A percentile compares a stretch with the other conserved stretches of the same genome.
These are phyloP conservation scores for Drosophila pachea DNA, from an alignment of 1,140 invertebrate species.

Conservation along the genomic window DNA sequence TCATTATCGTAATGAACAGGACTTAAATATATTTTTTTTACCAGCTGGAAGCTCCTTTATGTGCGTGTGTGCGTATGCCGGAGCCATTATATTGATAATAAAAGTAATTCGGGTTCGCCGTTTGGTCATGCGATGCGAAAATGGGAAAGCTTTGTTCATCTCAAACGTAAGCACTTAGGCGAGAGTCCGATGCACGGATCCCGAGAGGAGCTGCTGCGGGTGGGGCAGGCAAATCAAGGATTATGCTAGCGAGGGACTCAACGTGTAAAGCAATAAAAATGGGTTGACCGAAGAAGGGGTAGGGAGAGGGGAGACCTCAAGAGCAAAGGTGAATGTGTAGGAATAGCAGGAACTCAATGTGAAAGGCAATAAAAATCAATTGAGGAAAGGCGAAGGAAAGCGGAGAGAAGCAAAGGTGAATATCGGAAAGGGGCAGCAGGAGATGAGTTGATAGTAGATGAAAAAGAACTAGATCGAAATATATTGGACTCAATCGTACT, in stretches of 20 bases:
- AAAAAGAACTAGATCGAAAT: too few relatives aligned
- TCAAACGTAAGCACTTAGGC: slow-evolving; percentile 35
- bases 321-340: not conserved
- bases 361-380: too few relatives aligned
- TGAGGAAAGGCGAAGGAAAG: too few relatives aligned
- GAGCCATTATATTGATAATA: slow-evolving; percentile 56
- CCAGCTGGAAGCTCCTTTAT: slow-evolving; percentile 40
- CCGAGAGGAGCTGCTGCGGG: slow-evolving; percentile 3
- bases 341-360: too few relatives aligned
- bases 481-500: too few relatives aligned
- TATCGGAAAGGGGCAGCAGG: too few relatives aligned
- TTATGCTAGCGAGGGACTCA: slow-evolving; percentile 18
- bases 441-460: too few relatives aligned
- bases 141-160: slow-evolving; percentile 25
- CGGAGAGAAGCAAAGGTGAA: too few relatives aligned
- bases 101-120: slow-evolving; percentile 45
- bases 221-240: slow-evolving; percentile 29
- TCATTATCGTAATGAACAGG: slow-evolving; percentile 75
- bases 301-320: not conserved
- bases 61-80: slow-evolving; percentile 9
- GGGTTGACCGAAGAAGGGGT: not conserved
- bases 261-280: slow-evolving; percentile 3
- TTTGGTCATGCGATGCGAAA: slow-evolving; percentile 37
- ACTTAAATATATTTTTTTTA: slow-evolving; percentile 58
- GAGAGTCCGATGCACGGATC: slow-evolving; percentile 4